Evolutionary conservation across 1,140 invertebrate species (phyloP).

Genomic region (Brachionus koreanus): DNA sequence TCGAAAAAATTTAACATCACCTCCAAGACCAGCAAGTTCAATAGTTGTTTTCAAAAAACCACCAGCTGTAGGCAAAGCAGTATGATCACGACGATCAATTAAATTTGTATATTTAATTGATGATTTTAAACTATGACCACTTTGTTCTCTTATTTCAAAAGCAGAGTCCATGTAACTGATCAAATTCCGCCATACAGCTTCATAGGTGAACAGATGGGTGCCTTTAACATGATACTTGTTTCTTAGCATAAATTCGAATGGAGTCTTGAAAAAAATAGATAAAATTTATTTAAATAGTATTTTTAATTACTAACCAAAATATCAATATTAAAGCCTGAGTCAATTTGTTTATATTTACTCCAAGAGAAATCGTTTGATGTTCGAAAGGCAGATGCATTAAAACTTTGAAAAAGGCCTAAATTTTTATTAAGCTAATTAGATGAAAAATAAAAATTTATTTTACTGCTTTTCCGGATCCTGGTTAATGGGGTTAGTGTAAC

Average conservation of each 20-base stretch:
- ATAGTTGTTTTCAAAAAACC: slow-evolving; percentile 63
- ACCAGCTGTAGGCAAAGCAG: slow-evolving; percentile 72
- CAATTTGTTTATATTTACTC: slow-evolving; percentile 69
- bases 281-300: not conserved
- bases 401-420: slow-evolving; percentile 56
- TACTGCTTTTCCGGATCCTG: slow-evolving; percentile 62
- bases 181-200: slow-evolving; percentile 73
- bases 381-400: slow-evolving; percentile 68
- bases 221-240: slow-evolving; percentile 47
- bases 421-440: slow-evolving; percentile 2
- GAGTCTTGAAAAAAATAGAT: not conserved
- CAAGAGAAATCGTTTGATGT: slow-evolving; percentile 70
- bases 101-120: slow-evolving; percentile 70
- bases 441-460: slow-evolving; percentile 47
- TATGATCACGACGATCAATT: slow-evolving; percentile 72
- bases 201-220: slow-evolving; percentile 74
- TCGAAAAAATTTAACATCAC: slow-evolving; percentile 77
- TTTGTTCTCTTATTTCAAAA: slow-evolving; percentile 76
- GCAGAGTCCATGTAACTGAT: slow-evolving; percentile 61
- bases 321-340: slow-evolving; percentile 56
- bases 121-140: slow-evolving; percentile 79
- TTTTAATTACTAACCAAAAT: slow-evolving; percentile 47
- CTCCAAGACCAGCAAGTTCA: slow-evolving; percentile 80
- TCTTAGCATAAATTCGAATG: not conserved
- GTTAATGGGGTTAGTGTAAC: slow-evolving; percentile 71